A percentile compares a stretch with the other conserved stretches of the same genome.
Evolutionary conservation across 2,113 vertebrate species (phyloP).

Genomic region (Gila orcuttii): DNA sequence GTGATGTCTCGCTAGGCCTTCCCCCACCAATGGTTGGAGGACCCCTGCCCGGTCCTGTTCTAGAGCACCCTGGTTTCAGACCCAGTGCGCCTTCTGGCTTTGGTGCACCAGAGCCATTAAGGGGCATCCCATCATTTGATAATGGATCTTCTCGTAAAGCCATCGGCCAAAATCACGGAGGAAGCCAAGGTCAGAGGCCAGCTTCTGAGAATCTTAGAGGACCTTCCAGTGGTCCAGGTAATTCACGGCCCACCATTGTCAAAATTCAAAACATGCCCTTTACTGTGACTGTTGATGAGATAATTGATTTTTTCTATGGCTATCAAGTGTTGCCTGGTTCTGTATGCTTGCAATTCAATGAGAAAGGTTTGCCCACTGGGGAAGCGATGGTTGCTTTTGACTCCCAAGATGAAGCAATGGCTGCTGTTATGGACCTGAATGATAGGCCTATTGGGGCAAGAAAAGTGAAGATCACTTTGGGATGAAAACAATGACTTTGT

Average conservation of each 20-base stretch:
- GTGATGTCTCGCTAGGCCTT: constrained; percentile 80
- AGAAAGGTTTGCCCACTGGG: constrained; percentile 97
- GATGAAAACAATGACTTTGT: constrained; percentile 66
- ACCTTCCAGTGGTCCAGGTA: constrained; percentile 82
- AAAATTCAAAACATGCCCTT: constrained; percentile 99
- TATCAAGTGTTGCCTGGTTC: constrained; percentile 97
- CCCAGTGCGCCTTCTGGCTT: constrained; percentile 83
- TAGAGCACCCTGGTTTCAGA: constrained; percentile 90
- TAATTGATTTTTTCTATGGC: constrained; percentile 99
- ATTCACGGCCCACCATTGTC: constrained; percentile 90
- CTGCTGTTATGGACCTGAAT: constrained; percentile 96
- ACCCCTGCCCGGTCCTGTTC: constrained; percentile 80
- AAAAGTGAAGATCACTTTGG: constrained; percentile 96
- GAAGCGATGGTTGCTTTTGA: constrained; percentile 99
- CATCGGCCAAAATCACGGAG: constrained; percentile 65
- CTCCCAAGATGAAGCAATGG: constrained; percentile 92
- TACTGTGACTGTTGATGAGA: constrained; percentile 96
- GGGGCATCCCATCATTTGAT: constrained; percentile 86
- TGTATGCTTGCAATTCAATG: constrained; percentile 94
- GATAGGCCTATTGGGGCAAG: constrained; percentile 96
- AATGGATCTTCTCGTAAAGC: constrained; percentile 77
- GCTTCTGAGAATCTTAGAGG: constrained; percentile 80
- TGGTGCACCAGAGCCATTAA: constrained; percentile 73
- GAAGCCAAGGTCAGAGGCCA: constrained; percentile 79
- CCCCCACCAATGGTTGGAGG: constrained; percentile 82